These are phyloP conservation scores for Stenopsyche tienmushanensis DNA, from an alignment of 1,140 invertebrate genomes.

Conservation along the genomic window DNA sequence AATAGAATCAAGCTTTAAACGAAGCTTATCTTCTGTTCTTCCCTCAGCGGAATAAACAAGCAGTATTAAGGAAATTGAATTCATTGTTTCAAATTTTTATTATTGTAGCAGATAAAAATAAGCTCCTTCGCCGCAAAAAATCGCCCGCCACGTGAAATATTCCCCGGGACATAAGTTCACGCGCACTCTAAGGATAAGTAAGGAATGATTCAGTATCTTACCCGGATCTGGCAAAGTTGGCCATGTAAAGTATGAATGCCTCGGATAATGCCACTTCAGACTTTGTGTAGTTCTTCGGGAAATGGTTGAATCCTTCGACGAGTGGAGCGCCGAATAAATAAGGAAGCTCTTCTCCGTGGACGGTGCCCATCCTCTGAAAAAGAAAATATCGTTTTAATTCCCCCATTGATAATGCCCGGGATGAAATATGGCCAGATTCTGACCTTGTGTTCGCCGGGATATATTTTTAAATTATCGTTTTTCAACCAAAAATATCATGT, in stretches of 20 bases:
- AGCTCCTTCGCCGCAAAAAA: background rate
- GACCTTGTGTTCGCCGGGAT: too few species aligned
- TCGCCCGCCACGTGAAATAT: background rate
- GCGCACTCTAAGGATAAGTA: too few species aligned
- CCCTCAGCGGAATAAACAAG: too few species aligned
- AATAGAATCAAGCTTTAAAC: too few species aligned
- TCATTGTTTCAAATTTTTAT: too few species aligned
- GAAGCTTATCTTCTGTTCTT: too few species aligned
- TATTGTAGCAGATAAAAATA: too few species aligned
- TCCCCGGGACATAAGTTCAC: too few species aligned
- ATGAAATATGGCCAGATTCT: too few species aligned
- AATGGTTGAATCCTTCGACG: slow-evolving; percentile 74
- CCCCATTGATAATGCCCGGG: background rate
- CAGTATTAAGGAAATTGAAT: too few species aligned
- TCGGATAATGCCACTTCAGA: slow-evolving; percentile 80
- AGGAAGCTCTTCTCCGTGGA: slow-evolving; percentile 88
- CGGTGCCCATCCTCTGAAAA: slow-evolving; percentile 75
- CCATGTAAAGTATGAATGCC: slow-evolving; percentile 82
- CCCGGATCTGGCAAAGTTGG: slow-evolving; percentile 92
- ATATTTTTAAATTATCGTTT: too few species aligned
- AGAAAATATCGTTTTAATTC: slow-evolving; percentile 34
- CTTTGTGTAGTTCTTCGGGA: slow-evolving; percentile 78
- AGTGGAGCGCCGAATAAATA: slow-evolving; percentile 85
- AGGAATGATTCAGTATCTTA: slow-evolving; percentile 55
- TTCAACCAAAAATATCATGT: background rate